These are phyloP conservation scores for Lamellibrachia columna DNA, from an alignment of 2,888 invertebrate genomes.

Conservation along the genomic window DNA sequence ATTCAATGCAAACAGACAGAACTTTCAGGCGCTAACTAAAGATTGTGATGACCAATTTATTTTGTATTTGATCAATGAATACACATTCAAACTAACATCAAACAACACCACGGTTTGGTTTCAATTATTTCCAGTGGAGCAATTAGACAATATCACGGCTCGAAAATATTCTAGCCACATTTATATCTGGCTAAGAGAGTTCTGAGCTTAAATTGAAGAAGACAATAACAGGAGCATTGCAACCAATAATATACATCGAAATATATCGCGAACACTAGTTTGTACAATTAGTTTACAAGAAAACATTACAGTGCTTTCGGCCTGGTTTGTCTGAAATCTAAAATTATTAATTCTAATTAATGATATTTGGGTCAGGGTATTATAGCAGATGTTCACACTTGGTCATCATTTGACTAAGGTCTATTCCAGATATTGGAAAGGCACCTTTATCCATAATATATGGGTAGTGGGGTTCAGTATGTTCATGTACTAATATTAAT, in stretches of 20 bases:
- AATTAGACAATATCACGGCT: neutral
- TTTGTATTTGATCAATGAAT: neutral
- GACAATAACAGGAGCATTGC: neutral
- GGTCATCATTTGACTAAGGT: too few species aligned
- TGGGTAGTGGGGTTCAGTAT: too few species aligned
- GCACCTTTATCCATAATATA: too few species aligned
- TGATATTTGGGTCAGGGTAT: neutral
- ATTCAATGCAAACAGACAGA: neutral
- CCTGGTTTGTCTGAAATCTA: neutral
- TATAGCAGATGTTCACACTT: too few species aligned
- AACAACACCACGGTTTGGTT: neutral
- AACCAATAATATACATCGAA: neutral
- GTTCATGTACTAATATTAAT: too few species aligned
- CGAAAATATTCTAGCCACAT: too few species aligned
- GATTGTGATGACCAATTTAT: neutral
- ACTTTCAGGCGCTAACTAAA: neutral
- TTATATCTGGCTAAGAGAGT: too few species aligned
- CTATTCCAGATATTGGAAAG: too few species aligned
- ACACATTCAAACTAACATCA: neutral
- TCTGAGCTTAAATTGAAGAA: too few species aligned
- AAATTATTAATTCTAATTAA: neutral
- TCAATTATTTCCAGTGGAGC: neutral
- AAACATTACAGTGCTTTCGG: neutral
- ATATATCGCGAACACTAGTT: neutral
- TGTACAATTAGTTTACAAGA: neutral